phyloP scores from a whole-genome alignment of 64 coral and sea anemone species.

The Actinia equina region DNA sequence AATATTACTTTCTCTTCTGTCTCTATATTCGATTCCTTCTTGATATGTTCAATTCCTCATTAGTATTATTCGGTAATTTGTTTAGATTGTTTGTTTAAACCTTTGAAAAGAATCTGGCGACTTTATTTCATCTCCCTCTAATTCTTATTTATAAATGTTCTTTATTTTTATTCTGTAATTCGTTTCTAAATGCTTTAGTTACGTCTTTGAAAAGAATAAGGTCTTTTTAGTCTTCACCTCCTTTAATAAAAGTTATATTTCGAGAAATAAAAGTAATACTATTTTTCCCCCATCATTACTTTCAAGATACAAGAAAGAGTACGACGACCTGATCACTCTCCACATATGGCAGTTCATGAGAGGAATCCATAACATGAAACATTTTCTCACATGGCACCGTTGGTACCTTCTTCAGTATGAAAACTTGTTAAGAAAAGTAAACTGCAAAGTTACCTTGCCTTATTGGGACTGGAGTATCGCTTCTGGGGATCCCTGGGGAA shows the following conservation, averaged over 20 bases:
- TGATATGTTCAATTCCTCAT: not conserved
- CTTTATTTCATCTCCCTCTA: too few relatives aligned
- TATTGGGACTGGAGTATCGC: slow-evolving; percentile 45
- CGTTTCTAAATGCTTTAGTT: too few relatives aligned
- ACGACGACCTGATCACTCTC: not conserved
- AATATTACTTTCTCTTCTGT: not conserved
- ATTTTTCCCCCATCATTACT: not conserved
- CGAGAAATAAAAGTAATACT: too few relatives aligned
- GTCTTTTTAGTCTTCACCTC: too few relatives aligned
- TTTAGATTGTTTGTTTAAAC: too few relatives aligned
- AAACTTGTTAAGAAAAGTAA: slow-evolving; percentile 27
- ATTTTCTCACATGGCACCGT: slow-evolving; percentile 43
- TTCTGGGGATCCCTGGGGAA: slow-evolving; percentile 20
- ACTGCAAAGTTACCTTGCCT: slow-evolving; percentile 28
- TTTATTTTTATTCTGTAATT: too few relatives aligned
- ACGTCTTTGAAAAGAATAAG: too few relatives aligned
- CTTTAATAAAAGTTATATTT: too few relatives aligned
- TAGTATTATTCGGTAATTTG: too few relatives aligned
- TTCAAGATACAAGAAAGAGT: slow-evolving; percentile 2
- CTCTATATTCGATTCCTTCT: not conserved
- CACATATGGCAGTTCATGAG: slow-evolving; percentile 7
- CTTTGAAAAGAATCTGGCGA: too few relatives aligned
- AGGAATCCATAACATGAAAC: slow-evolving; percentile 18
- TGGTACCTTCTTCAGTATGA: slow-evolving; percentile 23
- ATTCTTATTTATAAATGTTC: too few relatives aligned